Evolutionary conservation across 2,888 invertebrate genomes (phyloP), one percentile per base, ranked within the genome.

Genomic region (Neuroscelio doddi): DNA sequence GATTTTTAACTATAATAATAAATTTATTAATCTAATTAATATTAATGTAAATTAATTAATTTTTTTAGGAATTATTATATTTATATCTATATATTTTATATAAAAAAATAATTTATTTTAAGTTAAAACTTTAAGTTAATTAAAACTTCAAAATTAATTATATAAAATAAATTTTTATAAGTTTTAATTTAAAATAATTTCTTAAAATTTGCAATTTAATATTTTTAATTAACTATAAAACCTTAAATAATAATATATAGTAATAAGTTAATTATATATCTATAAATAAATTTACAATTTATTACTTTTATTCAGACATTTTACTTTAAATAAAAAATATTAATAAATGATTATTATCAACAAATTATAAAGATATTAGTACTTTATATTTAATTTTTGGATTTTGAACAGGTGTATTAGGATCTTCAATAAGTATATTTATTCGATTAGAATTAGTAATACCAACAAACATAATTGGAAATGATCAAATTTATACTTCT

Each of bases 401-500:
- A 0, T 85, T 89, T 72, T 92, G 91, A 87, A 80, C 91, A 1
- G 91, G 91, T 68, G 88, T 92, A 86, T 78, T 92, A 15, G 92
- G 92, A 63, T 89, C 90, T 7, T 89, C 90, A 0, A 80, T 93
- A 85, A 92, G 92, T 70, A 77, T 92, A 71, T 65, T 92, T 84
- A 92, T 93, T 87, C 92, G 92, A 69, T 83, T 89, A 64, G 92
- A 93, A 88, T 85, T 93, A 86, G 89, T 90, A 15, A 89, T 86
- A 10, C 89, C 91, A 0, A 90, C 90, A 9, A 87, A 87, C 42
- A 85, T 92, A 84, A 89, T 93, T 86, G 89, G 89, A 7, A 89
- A 92, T 86, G 90, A 92, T 78, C 91, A 92, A 88, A 88, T 92
- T 85, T 92, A 92, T 87, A 93, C 94, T 85, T 89, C 90, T 64